Evolutionary conservation across 2,797 vertebrate genomes (phyloP), one percentile per base, ranked within the genome.

Genomic region (Pampus argenteus): DNA sequence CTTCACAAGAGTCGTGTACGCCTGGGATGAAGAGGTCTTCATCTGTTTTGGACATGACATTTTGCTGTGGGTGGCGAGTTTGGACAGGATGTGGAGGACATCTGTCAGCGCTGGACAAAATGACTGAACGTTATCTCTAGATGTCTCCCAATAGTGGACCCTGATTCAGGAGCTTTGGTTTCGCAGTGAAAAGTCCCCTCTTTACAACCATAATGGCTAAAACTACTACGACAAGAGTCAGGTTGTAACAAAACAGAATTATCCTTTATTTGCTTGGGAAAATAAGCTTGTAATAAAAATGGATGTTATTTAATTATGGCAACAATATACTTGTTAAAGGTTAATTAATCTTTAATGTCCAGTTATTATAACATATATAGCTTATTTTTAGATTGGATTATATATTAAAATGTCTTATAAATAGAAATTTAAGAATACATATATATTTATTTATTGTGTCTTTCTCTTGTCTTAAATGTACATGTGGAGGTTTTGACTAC

Each of bases 11-110:
- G 25, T 25, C 3, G 3, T 36, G 48, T 31, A 23, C 13, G 13
- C 65, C 2, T 4, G 5, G 44, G 42, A 66, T 48, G 48, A 75
- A 74, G 77, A 54, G 48, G 56, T 15, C 66, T 82, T 77, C 49
- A 76, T 72, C 55, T 42, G 45, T 71, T 69, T 54, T 25, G 56
- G 49, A 4, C 38, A 31, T n/a, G n/a, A 74, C 36, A 73, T 20
- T 54, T 31, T 72, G 52, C 60, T 70, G 65, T 71, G 23, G 44
- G 10, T 9, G 15, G 10, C 22, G 28, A 59, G 36, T 54, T 57
- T 25, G 10, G 20, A 5, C 45, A 44, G 59, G 74, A 69, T 59
- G 50, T 29, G 14, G 26, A 81, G 51, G 71, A 78, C 79, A 68
- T 65, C 5, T 51, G 59, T 9, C 4, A 68, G 57, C 13, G 51